Base-by-base conservation (phyloP, 2,113 vertebrate species). In the Ranitomeya variabilis region DNA sequence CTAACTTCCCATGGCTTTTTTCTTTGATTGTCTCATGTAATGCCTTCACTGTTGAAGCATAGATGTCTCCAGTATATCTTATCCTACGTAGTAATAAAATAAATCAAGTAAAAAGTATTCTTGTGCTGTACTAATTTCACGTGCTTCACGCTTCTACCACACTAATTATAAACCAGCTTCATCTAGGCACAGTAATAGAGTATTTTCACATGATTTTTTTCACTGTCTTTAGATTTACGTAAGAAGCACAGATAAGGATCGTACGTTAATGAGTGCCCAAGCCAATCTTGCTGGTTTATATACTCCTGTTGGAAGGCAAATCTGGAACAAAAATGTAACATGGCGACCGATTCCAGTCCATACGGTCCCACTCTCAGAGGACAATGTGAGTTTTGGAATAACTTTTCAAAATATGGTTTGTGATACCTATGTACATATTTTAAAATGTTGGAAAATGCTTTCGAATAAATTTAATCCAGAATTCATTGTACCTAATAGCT, bases 291-390 rank as follows among this genome's bases (percentile, higher is more conserved):
- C 97, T 62, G 97, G 95, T 80, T 94, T 98, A 85, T 98, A 96
- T 91, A 95, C 95, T 86, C 96, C 96, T 6, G 91, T 87, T n/a
- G 94, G 92, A 64, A 89, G 81, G 19, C 93, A 95, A 52, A 15
- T 93, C 76, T 96, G 95, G 95, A 94, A 95, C 4, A 91, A 92
- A 71, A 90, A 91, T 13, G 94, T 97, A 37, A 92, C 79, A 78
- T 98, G 97, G 97, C 95, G 96, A 90, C 97, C 97, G 14, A 94
- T 98, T 92, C 97, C 97, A 1, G 97, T 99, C 90, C 97, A 97
- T 89, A 94, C 95, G 52, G 86, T 96, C 76, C 92, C 96, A 89
- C 89, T 91, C 81, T 91, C 92, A 89, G 87, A 96, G 12, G 69
- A 85, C 23, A 59, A 86, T 21, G 84, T 84, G 15, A 84, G 82